Evolutionary conservation across 2,888 invertebrate genomes (phyloP).

Genomic region (Hyposoter dolosus): DNA sequence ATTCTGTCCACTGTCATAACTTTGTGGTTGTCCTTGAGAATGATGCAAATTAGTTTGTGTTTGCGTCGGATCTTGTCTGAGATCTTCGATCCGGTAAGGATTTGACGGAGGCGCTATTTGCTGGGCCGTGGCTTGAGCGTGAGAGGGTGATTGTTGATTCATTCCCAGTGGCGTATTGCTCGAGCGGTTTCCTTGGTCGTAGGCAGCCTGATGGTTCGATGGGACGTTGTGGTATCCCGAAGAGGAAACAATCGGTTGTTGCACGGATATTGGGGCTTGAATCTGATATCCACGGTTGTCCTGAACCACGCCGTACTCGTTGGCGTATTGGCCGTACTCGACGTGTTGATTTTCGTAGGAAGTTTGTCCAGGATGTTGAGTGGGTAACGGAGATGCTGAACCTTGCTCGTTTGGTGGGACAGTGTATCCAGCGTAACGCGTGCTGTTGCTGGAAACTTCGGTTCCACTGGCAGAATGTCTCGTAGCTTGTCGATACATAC

Average conservation of each 20-base stretch:
- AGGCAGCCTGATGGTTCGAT: constrained; percentile 36
- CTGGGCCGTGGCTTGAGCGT: constrained; percentile 26
- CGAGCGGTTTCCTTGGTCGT: constrained; percentile 44
- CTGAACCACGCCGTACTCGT: constrained; percentile 42
- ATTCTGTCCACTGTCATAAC: constrained; percentile 56
- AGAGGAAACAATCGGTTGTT: constrained; percentile 18
- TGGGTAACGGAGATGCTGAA: constrained; percentile 38
- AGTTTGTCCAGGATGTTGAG: constrained; percentile 55
- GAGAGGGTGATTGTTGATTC: constrained; percentile 59
- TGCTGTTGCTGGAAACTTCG: constrained; percentile 70
- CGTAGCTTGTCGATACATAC: constrained; percentile 73
- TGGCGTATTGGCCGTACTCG: constrained; percentile 56
- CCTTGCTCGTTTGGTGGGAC: constrained; percentile 48
- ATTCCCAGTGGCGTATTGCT: constrained; percentile 23
- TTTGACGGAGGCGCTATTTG: background rate
- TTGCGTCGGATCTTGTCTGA: constrained; percentile 55
- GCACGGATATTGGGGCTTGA: constrained; percentile 33
- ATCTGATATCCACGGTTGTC: constrained; percentile 50
- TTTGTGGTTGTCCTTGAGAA: constrained; percentile 34
- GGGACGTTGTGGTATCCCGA: constrained; percentile 41
- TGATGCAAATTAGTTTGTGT: constrained; percentile 55
- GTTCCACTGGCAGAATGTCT: constrained; percentile 62
- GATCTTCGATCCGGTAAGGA: constrained; percentile 48
- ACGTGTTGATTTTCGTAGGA: constrained; percentile 43
- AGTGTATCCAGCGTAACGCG: constrained; percentile 70